Percentiles rank a stretch among this genome's conserved stretches.
Conservation (phyloP, 2,888 invertebrate genomes). For the Leucophenga montana region DNA sequence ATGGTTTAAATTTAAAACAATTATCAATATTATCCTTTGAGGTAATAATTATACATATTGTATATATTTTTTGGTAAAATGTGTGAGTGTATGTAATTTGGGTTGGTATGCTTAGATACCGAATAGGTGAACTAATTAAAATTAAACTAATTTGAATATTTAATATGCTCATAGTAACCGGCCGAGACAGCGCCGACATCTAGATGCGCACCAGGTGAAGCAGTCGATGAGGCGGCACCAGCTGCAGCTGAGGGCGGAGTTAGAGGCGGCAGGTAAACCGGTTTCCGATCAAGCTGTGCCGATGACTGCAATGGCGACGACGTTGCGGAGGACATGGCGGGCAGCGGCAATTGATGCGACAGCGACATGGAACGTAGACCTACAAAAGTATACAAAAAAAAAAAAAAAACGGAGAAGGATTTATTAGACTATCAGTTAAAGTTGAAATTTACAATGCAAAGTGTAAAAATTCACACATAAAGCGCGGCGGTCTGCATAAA, state of each 20-base stretch:
- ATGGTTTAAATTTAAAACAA: no score
- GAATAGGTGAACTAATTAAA: background rate
- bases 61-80: constrained; percentile 29
- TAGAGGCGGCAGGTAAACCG: constrained; percentile 66
- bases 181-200: constrained; percentile 43
- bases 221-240: constrained; percentile 38
- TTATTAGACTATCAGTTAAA: background rate
- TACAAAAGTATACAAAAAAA: constrained; percentile 39
- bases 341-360: constrained; percentile 60
- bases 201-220: constrained; percentile 45
- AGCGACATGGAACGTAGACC: constrained; percentile 70
- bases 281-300: constrained; percentile 66
- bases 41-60: constrained; percentile 48
- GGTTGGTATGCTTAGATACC: background rate
- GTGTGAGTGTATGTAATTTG: constrained; percentile 13
- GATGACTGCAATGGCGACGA: constrained; percentile 60
- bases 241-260: constrained; percentile 63
- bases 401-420: background rate
- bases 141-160: constrained; percentile 60
- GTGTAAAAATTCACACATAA: constrained; percentile 9
- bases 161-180: constrained; percentile 66
- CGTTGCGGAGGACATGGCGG: constrained; percentile 56
- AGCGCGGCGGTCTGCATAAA: constrained; percentile 2
- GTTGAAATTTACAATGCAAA: constrained; percentile 45
- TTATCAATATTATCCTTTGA: constrained; percentile 54